phyloP scores from a whole-genome alignment of 1,140 invertebrate species.

The Onthophagus taurus region DNA sequence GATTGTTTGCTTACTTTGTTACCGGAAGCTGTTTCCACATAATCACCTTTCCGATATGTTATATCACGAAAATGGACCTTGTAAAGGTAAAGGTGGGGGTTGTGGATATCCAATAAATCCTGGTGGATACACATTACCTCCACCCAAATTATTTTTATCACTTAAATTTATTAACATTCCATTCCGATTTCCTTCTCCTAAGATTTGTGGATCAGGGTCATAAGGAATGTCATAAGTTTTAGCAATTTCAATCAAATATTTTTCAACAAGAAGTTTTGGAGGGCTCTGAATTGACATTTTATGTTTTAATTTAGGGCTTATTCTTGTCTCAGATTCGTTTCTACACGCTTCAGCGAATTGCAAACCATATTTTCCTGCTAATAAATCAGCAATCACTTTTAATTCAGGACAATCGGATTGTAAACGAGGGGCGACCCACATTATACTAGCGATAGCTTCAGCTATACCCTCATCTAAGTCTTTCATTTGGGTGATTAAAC shows the following conservation, averaged over 20 bases:
- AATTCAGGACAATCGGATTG: slow-evolving; percentile 78
- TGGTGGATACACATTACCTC: slow-evolving; percentile 50
- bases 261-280: slow-evolving; percentile 91
- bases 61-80: slow-evolving; percentile 43
- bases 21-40: too few species aligned
- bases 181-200: slow-evolving; percentile 73
- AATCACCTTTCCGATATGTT: too few species aligned
- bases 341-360: slow-evolving; percentile 81
- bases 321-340: slow-evolving; percentile 65
- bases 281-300: slow-evolving; percentile 95
- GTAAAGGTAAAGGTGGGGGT: slow-evolving; percentile 49
- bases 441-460: slow-evolving; percentile 90
- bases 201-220: slow-evolving; percentile 84
- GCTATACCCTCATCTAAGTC: slow-evolving; percentile 89
- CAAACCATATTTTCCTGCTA: slow-evolving; percentile 90
- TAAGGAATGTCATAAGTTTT: slow-evolving; percentile 90
- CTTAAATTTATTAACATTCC: slow-evolving; percentile 73
- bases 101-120: slow-evolving; percentile 72
- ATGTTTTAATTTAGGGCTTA: slow-evolving; percentile 92
- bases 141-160: slow-evolving; percentile 47
- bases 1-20: slow-evolving; percentile 96
- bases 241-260: slow-evolving; percentile 93
- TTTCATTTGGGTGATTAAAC: slow-evolving; percentile 95
- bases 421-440: slow-evolving; percentile 91
- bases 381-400: slow-evolving; percentile 85